Evolutionary conservation across 2,797 vertebrate species (phyloP).

Genomic region (Rhinatrema bivittatum): DNA sequence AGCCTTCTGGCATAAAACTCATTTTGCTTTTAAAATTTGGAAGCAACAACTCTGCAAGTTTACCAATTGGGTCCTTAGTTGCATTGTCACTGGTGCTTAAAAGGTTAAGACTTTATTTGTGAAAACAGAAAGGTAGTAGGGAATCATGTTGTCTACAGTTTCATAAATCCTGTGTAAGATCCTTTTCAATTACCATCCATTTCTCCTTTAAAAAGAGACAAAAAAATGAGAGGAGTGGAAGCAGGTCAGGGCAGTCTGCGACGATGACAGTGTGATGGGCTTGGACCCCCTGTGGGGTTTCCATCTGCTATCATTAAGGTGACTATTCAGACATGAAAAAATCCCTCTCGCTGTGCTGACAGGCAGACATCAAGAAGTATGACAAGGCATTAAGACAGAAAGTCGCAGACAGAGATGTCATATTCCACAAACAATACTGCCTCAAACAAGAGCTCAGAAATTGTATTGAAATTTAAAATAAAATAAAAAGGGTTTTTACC

Average conservation of each 20-base stretch:
- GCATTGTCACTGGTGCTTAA: constrained; percentile 47
- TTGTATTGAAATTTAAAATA: constrained; percentile 51
- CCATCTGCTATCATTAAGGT: constrained; percentile 91
- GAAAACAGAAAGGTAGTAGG: constrained; percentile 48
- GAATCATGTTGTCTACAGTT: constrained; percentile 55
- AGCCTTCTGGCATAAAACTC: too few relatives aligned
- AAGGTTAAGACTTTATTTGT: constrained; percentile 66
- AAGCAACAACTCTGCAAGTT: constrained; percentile 25
- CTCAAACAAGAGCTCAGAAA: constrained; percentile 37
- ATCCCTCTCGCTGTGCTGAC: constrained; percentile 74
- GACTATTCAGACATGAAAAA: constrained; percentile 87
- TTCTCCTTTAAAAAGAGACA: constrained; percentile 71
- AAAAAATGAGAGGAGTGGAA: constrained; percentile 62
- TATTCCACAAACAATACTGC: constrained; percentile 50
- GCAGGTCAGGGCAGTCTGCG: constrained; percentile 71
- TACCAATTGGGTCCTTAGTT: constrained; percentile 44
- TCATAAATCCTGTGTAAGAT: constrained; percentile 71
- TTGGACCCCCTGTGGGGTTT: constrained; percentile 67
- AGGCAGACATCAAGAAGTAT: constrained; percentile 75
- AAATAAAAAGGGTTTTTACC: constrained; percentile 35
- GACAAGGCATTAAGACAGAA: constrained; percentile 71
- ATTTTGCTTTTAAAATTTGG: constrained; percentile 28
- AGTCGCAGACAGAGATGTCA: constrained; percentile 59
- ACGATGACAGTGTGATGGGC: constrained; percentile 80
- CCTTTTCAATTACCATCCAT: constrained; percentile 79